These are phyloP conservation scores for mouse (Mus musculus) DNA, from an alignment of 2,113 vertebrate genomes.

Conservation along the genomic window GRCm39 chr9:25136001-25136500, in stretches of 20 bases:
- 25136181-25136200: background rate
- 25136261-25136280: slow-evolving; percentile 57
- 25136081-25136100: background rate
- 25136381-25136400: slow-evolving; percentile 78
- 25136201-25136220: background rate
- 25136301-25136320: slow-evolving; percentile 82
- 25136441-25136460: slow-evolving; percentile 80
- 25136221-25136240: slow-evolving; percentile 45
- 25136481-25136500: slow-evolving; percentile 49
- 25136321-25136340: slow-evolving; percentile 80
- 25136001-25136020: background rate
- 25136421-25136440: slow-evolving; percentile 77
- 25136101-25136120: background rate
- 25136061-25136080: background rate
- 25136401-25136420: slow-evolving; percentile 84
- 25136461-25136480: slow-evolving; percentile 74
- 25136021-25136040: background rate
- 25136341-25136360: slow-evolving; percentile 81
- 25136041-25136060: background rate
- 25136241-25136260: slow-evolving; percentile 29
- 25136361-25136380: slow-evolving; percentile 85
- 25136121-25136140: background rate
- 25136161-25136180: slow-evolving; percentile 31
- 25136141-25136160: background rate
- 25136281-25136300: slow-evolving; percentile 75